Evolutionary conservation across 2,888 invertebrate species (phyloP).

Genomic region (Noctua pronuba): DNA sequence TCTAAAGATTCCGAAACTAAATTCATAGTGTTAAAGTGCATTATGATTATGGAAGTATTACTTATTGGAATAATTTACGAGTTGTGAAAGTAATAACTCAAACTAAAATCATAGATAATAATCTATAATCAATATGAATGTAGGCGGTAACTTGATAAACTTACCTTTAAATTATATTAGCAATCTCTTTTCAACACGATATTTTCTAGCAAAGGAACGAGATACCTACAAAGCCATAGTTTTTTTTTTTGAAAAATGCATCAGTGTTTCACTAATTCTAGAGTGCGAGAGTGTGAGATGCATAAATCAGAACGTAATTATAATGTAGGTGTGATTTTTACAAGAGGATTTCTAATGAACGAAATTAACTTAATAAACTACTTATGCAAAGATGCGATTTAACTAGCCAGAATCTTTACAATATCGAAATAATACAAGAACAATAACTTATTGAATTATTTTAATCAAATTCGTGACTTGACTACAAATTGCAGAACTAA

Average conservation of each 20-base stretch:
- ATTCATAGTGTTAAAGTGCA: background rate
- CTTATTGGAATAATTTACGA: background rate
- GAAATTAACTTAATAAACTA: background rate
- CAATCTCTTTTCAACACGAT: background rate
- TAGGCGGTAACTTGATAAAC: background rate
- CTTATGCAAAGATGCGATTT: conserved; percentile 11
- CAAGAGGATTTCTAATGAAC: background rate
- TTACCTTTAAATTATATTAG: background rate
- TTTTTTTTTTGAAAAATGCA: too few species aligned
- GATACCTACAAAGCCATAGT: background rate
- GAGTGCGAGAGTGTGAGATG: background rate
- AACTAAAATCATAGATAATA: background rate
- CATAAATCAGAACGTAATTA: background rate
- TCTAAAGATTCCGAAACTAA: background rate
- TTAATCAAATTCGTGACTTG: conserved; percentile 57
- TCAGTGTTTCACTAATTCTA: background rate
- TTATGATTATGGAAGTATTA: background rate
- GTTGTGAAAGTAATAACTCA: conserved; percentile 20
- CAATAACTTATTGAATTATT: conserved; percentile 50
- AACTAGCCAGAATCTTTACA: conserved; percentile 14
- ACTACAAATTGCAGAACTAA: conserved; percentile 49
- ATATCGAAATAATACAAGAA: conserved; percentile 43
- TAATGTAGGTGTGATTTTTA: background rate
- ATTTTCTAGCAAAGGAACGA: background rate
- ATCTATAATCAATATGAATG: background rate